A percentile compares a stretch with the other conserved stretches of the same genome.
Evolutionary conservation across 2,113 vertebrate species (phyloP).

Genomic region (Arothron firmamentum): DNA sequence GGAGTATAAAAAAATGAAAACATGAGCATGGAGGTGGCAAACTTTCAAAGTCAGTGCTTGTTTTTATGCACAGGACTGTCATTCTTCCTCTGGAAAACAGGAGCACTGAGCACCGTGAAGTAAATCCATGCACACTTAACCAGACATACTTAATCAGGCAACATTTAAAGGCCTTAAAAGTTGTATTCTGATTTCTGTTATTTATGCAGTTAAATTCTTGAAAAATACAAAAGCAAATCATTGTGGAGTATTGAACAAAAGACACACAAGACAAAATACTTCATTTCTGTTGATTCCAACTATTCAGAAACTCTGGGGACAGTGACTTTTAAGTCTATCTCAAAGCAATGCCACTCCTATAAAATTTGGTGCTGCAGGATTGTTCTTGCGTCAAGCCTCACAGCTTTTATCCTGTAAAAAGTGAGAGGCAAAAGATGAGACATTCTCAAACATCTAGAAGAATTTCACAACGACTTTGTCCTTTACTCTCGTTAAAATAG

Average conservation of each 20-base stretch:
- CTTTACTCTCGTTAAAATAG: constrained; percentile 15
- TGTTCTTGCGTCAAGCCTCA: constrained; percentile 24
- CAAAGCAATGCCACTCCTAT: constrained; percentile 25
- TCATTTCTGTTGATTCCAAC: constrained; percentile 24
- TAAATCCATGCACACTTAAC: too few relatives aligned
- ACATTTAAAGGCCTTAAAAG: too few relatives aligned
- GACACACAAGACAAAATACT: constrained; percentile 6
- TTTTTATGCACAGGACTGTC: background rate
- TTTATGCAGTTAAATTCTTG: too few relatives aligned
- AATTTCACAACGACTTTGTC: constrained; percentile 20
- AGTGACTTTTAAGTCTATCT: constrained; percentile 29
- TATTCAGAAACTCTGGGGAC: constrained; percentile 13
- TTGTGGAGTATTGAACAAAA: background rate
- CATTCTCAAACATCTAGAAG: constrained; percentile 19
- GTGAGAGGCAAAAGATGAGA: constrained; percentile 23
- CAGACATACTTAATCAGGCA: too few relatives aligned
- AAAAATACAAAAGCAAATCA: too few relatives aligned
- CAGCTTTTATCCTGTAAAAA: constrained; percentile 29
- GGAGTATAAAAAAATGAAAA: constrained; percentile 35
- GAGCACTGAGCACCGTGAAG: too few relatives aligned
- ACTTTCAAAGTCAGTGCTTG: background rate
- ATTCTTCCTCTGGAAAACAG: background rate
- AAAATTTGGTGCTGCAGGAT: constrained; percentile 16
- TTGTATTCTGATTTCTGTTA: too few relatives aligned
- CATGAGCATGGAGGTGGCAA: constrained; percentile 10